Percentiles rank a stretch among this genome's conserved stretches.
Evolutionary conservation across 2,113 vertebrate species (phyloP).

Genomic region (Chionis minor): DNA sequence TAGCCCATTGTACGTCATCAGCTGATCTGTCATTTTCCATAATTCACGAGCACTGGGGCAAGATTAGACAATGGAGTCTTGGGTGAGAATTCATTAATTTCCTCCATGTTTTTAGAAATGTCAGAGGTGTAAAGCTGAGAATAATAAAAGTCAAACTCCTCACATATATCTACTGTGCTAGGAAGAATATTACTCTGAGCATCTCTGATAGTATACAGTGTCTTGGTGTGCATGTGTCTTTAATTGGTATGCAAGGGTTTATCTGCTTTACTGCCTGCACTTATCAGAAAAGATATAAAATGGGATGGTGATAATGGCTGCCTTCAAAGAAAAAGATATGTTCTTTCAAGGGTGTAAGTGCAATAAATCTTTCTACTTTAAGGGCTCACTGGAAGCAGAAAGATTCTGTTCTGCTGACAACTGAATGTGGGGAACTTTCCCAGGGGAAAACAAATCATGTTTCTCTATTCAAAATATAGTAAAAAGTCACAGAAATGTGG

Average conservation of each 20-base stretch:
- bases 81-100: slow-evolving; percentile 58
- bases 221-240: slow-evolving; percentile 49
- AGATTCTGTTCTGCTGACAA: slow-evolving; percentile 57
- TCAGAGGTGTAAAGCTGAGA: slow-evolving; percentile 64
- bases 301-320: slow-evolving; percentile 60
- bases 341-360: slow-evolving; percentile 71
- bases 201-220: slow-evolving; percentile 53
- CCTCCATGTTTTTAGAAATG: slow-evolving; percentile 59
- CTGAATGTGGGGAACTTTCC: slow-evolving; percentile 60
- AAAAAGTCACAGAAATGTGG: slow-evolving; percentile 40
- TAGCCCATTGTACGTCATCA: slow-evolving; percentile 18
- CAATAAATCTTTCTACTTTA: slow-evolving; percentile 73
- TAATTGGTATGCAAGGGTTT: slow-evolving; percentile 73
- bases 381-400: slow-evolving; percentile 46
- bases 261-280: slow-evolving; percentile 64
- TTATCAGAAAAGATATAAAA: slow-evolving; percentile 72
- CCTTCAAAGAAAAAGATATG: slow-evolving; percentile 70
- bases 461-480: slow-evolving; percentile 65
- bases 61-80: slow-evolving; percentile 58
- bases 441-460: slow-evolving; percentile 69
- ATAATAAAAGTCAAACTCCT: slow-evolving; percentile 52
- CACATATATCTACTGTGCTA: slow-evolving; percentile 51
- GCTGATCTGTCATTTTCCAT: slow-evolving; percentile 58
- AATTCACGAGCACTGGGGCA: slow-evolving; percentile 56
- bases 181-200: slow-evolving; percentile 56